Percentiles rank a stretch among this genome's conserved stretches.
phyloP scores from a whole-genome alignment of 2,888 invertebrate genomes.

The Synergus itoensis region DNA sequence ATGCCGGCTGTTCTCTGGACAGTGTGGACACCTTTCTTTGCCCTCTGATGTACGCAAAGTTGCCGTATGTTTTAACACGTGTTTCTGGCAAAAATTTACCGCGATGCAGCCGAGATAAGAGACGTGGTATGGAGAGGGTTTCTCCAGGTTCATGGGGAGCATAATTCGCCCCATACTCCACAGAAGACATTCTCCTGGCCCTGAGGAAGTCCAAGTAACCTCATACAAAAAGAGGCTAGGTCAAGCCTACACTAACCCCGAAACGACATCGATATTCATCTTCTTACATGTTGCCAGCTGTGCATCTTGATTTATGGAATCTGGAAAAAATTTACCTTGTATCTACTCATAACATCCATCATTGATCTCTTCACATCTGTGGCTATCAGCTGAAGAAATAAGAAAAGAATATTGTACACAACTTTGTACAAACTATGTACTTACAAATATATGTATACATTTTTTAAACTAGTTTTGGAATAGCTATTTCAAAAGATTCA shows the following conservation, averaged over 20 bases:
- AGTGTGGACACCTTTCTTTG: conserved; percentile 25
- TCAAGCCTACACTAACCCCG: conserved; percentile 30
- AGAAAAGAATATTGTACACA: too few species aligned
- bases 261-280: conserved; percentile 36
- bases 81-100: conserved; percentile 70
- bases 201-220: conserved; percentile 25
- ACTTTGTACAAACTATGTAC: too few species aligned
- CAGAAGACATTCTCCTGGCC: conserved; percentile 37
- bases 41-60: conserved; percentile 41
- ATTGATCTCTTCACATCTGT: background rate
- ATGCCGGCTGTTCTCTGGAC: conserved; percentile 29
- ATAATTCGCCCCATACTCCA: conserved; percentile 28
- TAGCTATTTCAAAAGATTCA: background rate
- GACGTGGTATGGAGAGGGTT: conserved; percentile 44
- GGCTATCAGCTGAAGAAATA: too few species aligned
- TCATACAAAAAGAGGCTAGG: conserved; percentile 22
- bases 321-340: background rate
- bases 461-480: too few species aligned
- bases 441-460: too few species aligned
- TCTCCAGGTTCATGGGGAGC: conserved; percentile 35
- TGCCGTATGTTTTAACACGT: conserved; percentile 69
- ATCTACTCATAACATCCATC: background rate
- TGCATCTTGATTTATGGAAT: conserved; percentile 16
- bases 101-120: conserved; percentile 61
- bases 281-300: conserved; percentile 33